phyloP scores from a whole-genome alignment of 2,797 vertebrate species.

The Tachyglossus aculeatus region DNA sequence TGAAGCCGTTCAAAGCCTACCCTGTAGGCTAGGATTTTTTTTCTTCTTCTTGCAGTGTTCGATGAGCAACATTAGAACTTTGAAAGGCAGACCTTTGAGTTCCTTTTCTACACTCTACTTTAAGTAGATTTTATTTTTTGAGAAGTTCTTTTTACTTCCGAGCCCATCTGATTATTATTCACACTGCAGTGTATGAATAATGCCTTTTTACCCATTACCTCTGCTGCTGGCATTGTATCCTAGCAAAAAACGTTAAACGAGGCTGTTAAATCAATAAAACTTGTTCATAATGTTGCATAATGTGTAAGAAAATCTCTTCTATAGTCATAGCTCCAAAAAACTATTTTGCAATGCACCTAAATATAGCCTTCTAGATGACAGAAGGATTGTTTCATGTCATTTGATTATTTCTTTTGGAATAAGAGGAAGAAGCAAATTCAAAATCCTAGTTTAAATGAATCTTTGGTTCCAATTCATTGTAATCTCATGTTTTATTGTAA shows the following conservation, averaged over 20 bases:
- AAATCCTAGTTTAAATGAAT: conserved; percentile 44
- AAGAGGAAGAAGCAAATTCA: conserved; percentile 34
- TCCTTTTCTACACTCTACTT: too few species aligned
- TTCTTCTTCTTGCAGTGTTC: too few species aligned
- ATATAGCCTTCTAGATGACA: conserved; percentile 50
- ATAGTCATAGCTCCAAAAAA: conserved; percentile 20
- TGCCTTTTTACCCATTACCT: conserved; percentile 35
- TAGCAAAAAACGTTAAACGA: conserved; percentile 62
- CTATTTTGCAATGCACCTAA: conserved; percentile 47
- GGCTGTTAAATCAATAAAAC: conserved; percentile 44
- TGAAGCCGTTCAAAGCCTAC: too few species aligned
- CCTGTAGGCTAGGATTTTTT: too few species aligned
- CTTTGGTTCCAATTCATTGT: conserved; percentile 33
- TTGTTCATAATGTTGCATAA: conserved; percentile 31
- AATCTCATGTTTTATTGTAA: conserved; percentile 19
- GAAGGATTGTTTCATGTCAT: conserved; percentile 47
- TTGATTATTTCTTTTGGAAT: conserved; percentile 35
- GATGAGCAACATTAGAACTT: too few species aligned
- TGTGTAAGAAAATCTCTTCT: conserved; percentile 39
- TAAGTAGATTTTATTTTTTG: too few species aligned
- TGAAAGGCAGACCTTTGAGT: too few species aligned
- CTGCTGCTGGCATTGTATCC: conserved; percentile 2
- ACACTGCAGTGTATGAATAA: conserved; percentile 31
- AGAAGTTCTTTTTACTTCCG: too few species aligned
- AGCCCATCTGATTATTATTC: conserved; percentile 40